Evolutionary conservation across 2,888 invertebrate species (phyloP).

Genomic region (Esperia sulphurella): DNA sequence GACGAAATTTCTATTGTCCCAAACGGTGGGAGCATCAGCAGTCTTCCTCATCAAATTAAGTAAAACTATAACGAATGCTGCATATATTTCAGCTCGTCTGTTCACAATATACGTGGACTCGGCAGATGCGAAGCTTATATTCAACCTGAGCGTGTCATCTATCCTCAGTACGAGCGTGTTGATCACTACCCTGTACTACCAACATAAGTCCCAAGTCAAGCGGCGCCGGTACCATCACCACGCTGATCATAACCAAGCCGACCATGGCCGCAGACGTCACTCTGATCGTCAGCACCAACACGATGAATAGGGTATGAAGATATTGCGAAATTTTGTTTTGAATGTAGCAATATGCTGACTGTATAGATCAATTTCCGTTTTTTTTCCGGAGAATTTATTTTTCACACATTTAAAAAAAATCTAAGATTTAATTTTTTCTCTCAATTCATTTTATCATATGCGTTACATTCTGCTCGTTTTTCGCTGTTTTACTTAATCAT

Average conservation of each 20-base stretch:
- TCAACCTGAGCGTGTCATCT: slow-evolving; percentile 86
- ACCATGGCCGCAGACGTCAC: background rate
- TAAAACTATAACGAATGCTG: background rate
- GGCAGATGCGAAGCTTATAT: slow-evolving; percentile 83
- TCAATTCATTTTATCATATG: too few relatives aligned
- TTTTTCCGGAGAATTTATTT: too few relatives aligned
- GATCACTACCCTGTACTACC: slow-evolving; percentile 83
- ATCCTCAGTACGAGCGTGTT: slow-evolving; percentile 85
- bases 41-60: too few relatives aligned
- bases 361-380: too few relatives aligned
- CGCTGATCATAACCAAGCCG: background rate
- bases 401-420: too few relatives aligned
- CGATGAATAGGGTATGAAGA: background rate
- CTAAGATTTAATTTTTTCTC: too few relatives aligned
- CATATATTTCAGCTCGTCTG: slow-evolving; percentile 82
- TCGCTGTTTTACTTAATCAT: too few relatives aligned
- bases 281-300: background rate
- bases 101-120: slow-evolving; percentile 90
- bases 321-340: too few relatives aligned
- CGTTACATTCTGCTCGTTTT: too few relatives aligned
- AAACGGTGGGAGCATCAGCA: too few relatives aligned
- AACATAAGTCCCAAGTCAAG: slow-evolving; percentile 40
- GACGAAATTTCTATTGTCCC: too few relatives aligned
- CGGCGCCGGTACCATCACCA: slow-evolving; percentile 21
- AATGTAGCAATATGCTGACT: too few relatives aligned